A percentile compares a stretch with the other conserved stretches of the same genome.
Conservation (phyloP, 2,113 vertebrate species). For the Otus sunia region DNA sequence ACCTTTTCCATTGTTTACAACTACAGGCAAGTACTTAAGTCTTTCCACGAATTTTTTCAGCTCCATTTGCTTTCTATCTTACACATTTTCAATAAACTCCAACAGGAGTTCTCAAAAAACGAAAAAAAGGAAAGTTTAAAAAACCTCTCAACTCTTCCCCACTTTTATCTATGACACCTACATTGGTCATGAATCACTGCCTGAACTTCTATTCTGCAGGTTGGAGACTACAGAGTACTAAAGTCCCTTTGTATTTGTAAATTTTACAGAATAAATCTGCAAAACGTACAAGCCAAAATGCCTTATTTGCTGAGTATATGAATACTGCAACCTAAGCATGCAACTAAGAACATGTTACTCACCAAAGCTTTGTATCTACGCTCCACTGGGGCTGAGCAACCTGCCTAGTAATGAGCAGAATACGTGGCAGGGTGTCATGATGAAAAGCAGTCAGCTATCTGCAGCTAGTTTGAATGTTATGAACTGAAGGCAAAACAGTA, state of each 20-base stretch:
- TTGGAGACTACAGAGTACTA: neutral
- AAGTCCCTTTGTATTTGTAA: neutral
- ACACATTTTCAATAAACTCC: neutral
- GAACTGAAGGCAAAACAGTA: neutral
- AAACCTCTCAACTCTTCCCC: neutral
- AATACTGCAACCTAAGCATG: neutral
- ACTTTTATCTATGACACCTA: neutral
- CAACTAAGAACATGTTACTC: neutral
- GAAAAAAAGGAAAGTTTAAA: neutral
- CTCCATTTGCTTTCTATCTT: neutral
- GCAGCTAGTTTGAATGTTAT: neutral
- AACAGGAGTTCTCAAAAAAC: neutral
- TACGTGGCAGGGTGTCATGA: accelerated
- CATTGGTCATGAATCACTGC: accelerated
- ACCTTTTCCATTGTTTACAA: neutral
- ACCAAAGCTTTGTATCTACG: neutral
- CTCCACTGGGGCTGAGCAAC: neutral
- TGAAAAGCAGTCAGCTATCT: neutral
- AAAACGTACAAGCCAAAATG: neutral
- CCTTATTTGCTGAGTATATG: neutral
- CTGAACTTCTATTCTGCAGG: neutral
- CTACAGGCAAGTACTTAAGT: neutral
- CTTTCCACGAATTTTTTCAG: neutral
- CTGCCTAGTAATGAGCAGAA: neutral
- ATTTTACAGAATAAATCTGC: neutral